Percentiles rank a stretch among this genome's conserved stretches.
phyloP scores from a whole-genome alignment of 1,140 invertebrate genomes.

The Physella acuta region DNA sequence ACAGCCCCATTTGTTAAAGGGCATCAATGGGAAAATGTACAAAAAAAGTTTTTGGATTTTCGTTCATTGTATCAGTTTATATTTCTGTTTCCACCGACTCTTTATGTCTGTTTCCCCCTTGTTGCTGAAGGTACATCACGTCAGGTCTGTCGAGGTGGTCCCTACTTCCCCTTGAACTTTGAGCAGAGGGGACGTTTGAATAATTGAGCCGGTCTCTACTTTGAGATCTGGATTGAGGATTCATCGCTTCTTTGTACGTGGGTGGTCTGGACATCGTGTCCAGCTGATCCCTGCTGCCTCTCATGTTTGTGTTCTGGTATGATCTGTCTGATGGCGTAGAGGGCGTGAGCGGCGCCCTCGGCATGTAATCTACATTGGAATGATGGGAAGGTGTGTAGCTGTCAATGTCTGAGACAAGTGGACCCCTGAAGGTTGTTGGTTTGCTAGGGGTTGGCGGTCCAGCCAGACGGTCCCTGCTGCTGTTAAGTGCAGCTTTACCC shows the following conservation, averaged over 20 bases:
- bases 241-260: background rate
- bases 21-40: no score
- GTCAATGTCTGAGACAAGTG: background rate
- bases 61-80: no score
- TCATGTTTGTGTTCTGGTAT: background rate
- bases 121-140: no score
- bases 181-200: no score
- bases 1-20: no score
- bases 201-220: constrained; percentile 9
- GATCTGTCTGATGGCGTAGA: background rate
- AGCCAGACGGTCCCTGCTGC: constrained; percentile 6
- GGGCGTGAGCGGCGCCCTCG: background rate
- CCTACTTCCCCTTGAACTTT: background rate
- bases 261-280: background rate
- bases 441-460: background rate
- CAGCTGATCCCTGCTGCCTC: background rate
- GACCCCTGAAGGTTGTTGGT: background rate
- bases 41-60: no score
- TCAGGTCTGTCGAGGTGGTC: background rate
- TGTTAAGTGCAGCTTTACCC: background rate
- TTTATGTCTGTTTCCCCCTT: no score
- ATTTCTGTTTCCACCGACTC: no score
- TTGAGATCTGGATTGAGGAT: background rate
- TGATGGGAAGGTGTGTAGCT: background rate
- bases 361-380: constrained; percentile 18